Evolutionary conservation across 2,888 invertebrate genomes (phyloP).

Genomic region (Monoplex corrugatus): DNA sequence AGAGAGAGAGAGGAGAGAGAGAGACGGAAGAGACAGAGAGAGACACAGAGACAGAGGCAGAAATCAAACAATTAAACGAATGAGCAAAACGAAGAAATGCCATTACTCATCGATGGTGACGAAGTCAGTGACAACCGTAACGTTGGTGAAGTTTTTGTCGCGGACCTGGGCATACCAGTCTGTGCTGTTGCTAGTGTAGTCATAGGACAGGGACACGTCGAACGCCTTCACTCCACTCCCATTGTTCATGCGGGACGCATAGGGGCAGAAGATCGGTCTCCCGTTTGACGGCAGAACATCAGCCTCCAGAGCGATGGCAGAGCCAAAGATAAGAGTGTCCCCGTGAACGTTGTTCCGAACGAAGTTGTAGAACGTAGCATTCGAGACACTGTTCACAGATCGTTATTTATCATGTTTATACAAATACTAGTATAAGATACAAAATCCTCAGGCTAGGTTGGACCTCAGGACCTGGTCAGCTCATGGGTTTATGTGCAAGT

Average conservation of each 20-base stretch:
- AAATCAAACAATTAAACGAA: too few relatives aligned
- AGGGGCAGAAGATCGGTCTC: conserved; percentile 68
- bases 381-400: conserved; percentile 56
- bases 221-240: conserved; percentile 66
- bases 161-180: conserved; percentile 75
- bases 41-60: too few relatives aligned
- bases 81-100: too few relatives aligned
- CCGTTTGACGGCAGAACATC: conserved; percentile 58
- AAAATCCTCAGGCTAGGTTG: too few relatives aligned
- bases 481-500: too few relatives aligned
- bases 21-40: too few relatives aligned
- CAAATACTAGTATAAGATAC: too few relatives aligned
- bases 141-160: conserved; percentile 61
- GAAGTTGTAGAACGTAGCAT: conserved; percentile 30
- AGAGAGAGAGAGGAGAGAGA: too few relatives aligned
- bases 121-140: conserved; percentile 63
- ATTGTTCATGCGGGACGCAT: conserved; percentile 64
- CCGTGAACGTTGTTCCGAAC: conserved; percentile 77
- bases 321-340: conserved; percentile 73
- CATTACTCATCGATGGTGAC: conserved; percentile 63
- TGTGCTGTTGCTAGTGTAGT: conserved; percentile 70
- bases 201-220: conserved; percentile 73
- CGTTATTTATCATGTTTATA: conserved; percentile 71
- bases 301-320: conserved; percentile 74
- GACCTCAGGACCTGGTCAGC: too few relatives aligned